Evolutionary conservation across 2,797 vertebrate species (phyloP), one percentile per base, ranked within the genome.

Genomic region (Brachymystax lenok): DNA sequence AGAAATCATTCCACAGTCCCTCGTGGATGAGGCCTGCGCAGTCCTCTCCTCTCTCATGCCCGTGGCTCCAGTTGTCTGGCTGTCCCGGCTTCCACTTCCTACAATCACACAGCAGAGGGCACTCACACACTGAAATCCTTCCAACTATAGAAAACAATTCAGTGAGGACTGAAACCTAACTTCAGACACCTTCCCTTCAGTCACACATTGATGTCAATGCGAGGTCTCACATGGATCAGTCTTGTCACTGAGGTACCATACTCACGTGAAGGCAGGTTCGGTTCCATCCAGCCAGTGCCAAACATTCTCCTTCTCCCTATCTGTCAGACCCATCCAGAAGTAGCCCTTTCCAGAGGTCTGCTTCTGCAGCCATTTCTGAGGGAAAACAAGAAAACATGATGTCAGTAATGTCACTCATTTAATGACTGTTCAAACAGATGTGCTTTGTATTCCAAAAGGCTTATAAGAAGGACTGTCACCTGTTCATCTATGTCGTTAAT

Each of bases 261-360:
- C 97, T 59, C 90, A 99, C 98, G 89, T 95, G 87, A 96, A 98
- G 75, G 90, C 87, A 24, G 94, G 95, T 79, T 89, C 50, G 0
- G 93, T 96, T 82, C 96, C 96, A 59, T 99, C 97, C 75, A 98
- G 81, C 98, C 98, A 99, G 78, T 89, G 95, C 97, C 98, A 99
- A 33, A 93, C 92, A 19, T 93, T 93, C 90, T 98, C 97, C 54
- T 93, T 90, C 63, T 91, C 91, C 17, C 61, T 89, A 87, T 99
- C 97, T 0, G 97, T 97, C 82, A 99, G 94, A 71, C 97, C 98
- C 71, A 99, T 96, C 98, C 98, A 99, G 90, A 97, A 96, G 87
- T 92, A 97, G 17, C 96, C 95, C 87, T 93, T 96, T 59, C 93
- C 95, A 5, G 80, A 30, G 3, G 91, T 94, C 82, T 97, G 94